Evolutionary conservation across 2,113 vertebrate species (phyloP).

Genomic region (Eurypyga helias): DNA sequence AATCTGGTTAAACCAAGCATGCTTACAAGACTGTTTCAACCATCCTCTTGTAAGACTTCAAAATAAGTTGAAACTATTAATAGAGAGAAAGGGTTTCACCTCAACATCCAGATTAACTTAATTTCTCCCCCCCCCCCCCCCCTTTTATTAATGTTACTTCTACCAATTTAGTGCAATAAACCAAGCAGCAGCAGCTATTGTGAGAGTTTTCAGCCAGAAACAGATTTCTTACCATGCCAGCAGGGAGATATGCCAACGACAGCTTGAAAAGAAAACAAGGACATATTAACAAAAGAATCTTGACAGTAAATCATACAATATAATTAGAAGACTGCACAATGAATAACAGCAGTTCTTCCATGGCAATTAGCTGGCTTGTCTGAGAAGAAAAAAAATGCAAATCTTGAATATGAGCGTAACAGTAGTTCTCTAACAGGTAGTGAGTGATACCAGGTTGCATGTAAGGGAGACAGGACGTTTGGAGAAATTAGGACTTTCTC

Average conservation of each 20-base stretch:
- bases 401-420: not conserved
- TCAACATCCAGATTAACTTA: not conserved
- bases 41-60: not conserved
- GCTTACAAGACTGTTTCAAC: not conserved
- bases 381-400: not conserved
- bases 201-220: not conserved
- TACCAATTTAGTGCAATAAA: not conserved
- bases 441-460: accelerated
- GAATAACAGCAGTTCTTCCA: not conserved
- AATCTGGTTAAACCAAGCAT: not conserved
- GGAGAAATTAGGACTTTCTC: not conserved
- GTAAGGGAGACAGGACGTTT: accelerated
- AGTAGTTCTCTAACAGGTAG: not conserved
- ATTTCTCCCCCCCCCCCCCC: accelerated
- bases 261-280: not conserved
- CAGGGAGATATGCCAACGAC: not conserved
- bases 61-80: not conserved
- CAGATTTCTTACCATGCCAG: not conserved
- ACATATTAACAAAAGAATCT: not conserved
- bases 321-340: not conserved
- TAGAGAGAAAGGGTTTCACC: not conserved
- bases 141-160: not conserved
- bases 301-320: not conserved
- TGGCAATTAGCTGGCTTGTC: not conserved
- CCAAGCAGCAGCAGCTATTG: not conserved